A percentile compares a stretch with the other conserved stretches of the same genome.
Evolutionary conservation across 2,888 invertebrate genomes (phyloP).

Genomic region (Sabatieria punctata): DNA sequence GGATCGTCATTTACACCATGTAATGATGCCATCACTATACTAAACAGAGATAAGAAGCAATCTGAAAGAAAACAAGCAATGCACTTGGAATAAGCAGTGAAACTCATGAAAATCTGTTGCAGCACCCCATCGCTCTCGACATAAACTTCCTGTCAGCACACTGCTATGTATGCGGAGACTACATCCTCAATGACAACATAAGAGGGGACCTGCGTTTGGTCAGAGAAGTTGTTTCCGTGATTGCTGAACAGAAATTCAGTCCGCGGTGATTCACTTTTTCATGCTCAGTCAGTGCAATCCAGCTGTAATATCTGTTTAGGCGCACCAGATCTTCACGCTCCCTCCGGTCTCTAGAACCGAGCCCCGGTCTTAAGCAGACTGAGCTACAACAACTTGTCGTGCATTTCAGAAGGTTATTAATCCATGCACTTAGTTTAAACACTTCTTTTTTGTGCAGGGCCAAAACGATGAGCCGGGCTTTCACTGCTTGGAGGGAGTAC

Average conservation of each 20-base stretch:
- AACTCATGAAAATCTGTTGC: slow-evolving; percentile 7
- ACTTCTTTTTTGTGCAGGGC: too few species aligned
- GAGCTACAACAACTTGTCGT: too few species aligned
- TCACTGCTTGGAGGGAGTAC: slow-evolving; percentile 4
- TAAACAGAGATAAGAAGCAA: too few species aligned
- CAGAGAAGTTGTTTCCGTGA: slow-evolving; percentile 25
- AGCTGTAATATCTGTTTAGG: background rate
- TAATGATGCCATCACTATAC: too few species aligned
- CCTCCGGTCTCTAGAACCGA: too few species aligned
- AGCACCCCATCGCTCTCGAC: slow-evolving; percentile 33
- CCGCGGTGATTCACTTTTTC: background rate
- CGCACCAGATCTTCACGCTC: background rate
- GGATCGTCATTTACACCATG: too few species aligned
- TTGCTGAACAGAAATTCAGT: slow-evolving; percentile 28
- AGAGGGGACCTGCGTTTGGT: slow-evolving; percentile 30
- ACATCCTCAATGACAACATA: slow-evolving; percentile 31
- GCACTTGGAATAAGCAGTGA: too few species aligned
- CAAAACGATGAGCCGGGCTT: background rate
- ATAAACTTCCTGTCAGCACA: slow-evolving; percentile 33
- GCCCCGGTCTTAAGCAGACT: too few species aligned
- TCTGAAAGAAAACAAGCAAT: too few species aligned
- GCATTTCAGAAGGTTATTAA: too few species aligned
- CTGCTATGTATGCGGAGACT: slow-evolving; percentile 34
- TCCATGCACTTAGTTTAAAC: too few species aligned
- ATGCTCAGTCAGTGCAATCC: background rate